These are phyloP conservation scores for Seriola quinqueradiata DNA, from an alignment of 2,113 vertebrate species.

Conservation along the genomic window DNA sequence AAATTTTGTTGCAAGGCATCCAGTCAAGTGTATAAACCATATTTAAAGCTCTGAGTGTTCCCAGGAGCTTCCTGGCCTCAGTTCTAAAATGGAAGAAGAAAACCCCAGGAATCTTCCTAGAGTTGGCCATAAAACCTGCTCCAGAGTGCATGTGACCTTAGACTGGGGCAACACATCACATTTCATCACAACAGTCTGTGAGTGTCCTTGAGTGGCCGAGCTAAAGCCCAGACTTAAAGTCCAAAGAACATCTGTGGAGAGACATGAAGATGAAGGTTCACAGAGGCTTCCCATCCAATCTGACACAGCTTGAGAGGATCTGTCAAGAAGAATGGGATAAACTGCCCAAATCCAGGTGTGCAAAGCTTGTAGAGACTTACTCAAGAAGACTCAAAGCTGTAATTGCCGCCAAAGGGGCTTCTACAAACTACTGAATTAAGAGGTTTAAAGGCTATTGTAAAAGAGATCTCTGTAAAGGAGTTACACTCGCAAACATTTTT, in stretches of 20 bases:
- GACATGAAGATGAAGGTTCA: neutral
- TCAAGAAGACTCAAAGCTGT: neutral
- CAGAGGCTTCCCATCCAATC: neutral
- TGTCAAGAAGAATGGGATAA: neutral
- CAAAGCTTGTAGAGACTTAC: neutral
- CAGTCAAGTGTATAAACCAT: neutral
- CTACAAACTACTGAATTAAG: neutral
- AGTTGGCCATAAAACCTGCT: neutral
- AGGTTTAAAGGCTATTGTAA: neutral
- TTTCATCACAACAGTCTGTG: neutral
- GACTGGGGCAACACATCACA: neutral
- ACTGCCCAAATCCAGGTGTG: neutral
- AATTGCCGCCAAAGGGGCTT: neutral
- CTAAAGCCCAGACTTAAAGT: neutral
- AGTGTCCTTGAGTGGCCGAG: neutral
- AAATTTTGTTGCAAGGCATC: neutral
- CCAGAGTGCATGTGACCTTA: neutral
- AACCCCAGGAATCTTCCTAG: neutral
- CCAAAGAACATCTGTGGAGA: neutral
- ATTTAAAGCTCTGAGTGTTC: neutral
- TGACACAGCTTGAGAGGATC: neutral
- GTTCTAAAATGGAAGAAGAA: neutral
- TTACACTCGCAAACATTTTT: neutral
- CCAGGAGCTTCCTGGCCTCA: neutral
- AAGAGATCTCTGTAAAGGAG: neutral